Base-by-base conservation (phyloP, 2,888 invertebrate genomes). In the Ypsolopha sequella region DNA sequence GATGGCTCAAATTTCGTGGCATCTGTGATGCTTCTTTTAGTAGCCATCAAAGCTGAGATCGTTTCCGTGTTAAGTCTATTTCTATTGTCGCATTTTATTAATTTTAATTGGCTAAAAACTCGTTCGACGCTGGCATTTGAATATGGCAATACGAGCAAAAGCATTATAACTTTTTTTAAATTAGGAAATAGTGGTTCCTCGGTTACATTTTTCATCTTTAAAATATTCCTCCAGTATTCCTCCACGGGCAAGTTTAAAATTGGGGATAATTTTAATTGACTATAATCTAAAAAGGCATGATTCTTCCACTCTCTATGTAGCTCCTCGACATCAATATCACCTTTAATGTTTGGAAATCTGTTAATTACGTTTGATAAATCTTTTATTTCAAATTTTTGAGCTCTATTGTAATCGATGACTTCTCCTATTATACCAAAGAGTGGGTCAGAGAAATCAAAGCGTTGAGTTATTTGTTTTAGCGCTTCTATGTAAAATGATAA, bases 101-200 rank as follows among this genome's bases (percentile, higher is more conserved):
- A n/a, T 55, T 59, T 57, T n/a, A 57, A 46, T 46, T 61, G 58
- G 52, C 56, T 60, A 51, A 61, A 61, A 54, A 58, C 48, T 47
- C 58, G 46, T 56, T 60, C 57, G 33, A 59, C 58, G 41, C 56
- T 45, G 8, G 58, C 60, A 41, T 59, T 60, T 1, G 56, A 59
- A 47, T 57, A 59, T 8, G 56, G 59, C 13, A 61, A 51, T 35
- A n/a, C n/a, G n/a, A n/a, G n/a, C n/a, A n/a, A n/a, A n/a, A n/a
- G n/a, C n/a, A n/a, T n/a, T n/a, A n/a, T n/a, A n/a, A n/a, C n/a
- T n/a, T n/a, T n/a, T n/a, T n/a, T n/a, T n/a, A n/a, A n/a, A n/a
- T n/a, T n/a, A n/a, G n/a, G n/a, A n/a, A n/a, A n/a, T n/a, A n/a
- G n/a, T n/a, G n/a, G n/a, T n/a, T n/a, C n/a, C n/a, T n/a, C n/a